phyloP scores from a whole-genome alignment of 2,888 invertebrate genomes.

The Disparrhopalites patrizii region DNA sequence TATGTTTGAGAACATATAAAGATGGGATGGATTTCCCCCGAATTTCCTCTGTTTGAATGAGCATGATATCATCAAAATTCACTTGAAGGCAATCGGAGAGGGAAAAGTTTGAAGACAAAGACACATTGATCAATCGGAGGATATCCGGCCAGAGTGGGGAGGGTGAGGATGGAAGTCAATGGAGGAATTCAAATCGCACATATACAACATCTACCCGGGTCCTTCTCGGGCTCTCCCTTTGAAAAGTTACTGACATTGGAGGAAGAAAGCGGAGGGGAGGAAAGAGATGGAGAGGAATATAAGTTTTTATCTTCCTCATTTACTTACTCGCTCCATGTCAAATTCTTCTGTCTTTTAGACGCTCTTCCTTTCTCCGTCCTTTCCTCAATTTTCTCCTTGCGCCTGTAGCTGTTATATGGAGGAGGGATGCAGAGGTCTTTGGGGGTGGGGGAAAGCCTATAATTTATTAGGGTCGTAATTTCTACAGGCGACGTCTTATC shows the following conservation, averaged over 20 bases:
- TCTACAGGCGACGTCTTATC: constrained; percentile 6
- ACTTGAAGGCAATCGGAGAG: background rate
- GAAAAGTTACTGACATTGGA: no score
- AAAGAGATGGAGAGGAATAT: background rate
- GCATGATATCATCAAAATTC: background rate
- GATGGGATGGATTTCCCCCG: no score
- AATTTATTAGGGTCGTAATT: constrained; percentile 1
- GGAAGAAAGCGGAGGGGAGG: background rate
- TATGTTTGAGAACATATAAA: no score
- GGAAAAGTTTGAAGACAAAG: no score
- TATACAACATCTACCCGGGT: no score
- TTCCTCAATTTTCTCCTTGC: background rate
- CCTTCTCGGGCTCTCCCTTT: no score
- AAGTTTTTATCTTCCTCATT: constrained; percentile 8
- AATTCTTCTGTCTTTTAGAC: background rate
- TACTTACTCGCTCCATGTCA: background rate
- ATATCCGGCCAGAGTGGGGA: constrained; percentile 3
- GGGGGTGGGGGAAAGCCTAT: background rate
- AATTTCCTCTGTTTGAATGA: background rate
- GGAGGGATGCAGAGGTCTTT: background rate
- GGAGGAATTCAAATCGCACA: background rate
- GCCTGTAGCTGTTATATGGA: background rate
- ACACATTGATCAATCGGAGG: constrained; percentile 2
- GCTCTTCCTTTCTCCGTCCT: background rate
- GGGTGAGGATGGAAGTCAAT: background rate